A percentile compares a stretch with the other conserved stretches of the same genome.
Conservation (phyloP, 2,113 vertebrate genomes). For the Rhinoderma darwinii region DNA sequence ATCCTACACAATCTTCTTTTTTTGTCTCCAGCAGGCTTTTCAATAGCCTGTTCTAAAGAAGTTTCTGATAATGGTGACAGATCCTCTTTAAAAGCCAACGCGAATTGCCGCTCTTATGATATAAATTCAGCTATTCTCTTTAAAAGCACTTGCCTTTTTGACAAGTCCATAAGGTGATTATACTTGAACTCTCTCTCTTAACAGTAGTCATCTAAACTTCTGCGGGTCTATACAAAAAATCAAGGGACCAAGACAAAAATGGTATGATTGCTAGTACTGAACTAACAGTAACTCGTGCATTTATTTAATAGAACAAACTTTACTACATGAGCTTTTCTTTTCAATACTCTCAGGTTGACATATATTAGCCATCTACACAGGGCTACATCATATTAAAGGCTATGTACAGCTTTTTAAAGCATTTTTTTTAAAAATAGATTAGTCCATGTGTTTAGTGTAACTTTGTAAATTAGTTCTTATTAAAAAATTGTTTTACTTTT, state of each 20-base stretch:
- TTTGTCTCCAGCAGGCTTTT: background rate
- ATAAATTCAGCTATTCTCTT: background rate
- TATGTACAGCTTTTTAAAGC: no score
- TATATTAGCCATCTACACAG: no score
- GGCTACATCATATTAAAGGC: no score
- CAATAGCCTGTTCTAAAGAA: background rate
- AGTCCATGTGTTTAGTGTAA: no score
- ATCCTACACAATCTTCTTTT: background rate
- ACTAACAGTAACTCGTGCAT: background rate
- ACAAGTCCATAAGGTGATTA: background rate
- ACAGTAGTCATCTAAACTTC: background rate
- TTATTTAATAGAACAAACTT: background rate
- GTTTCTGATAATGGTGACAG: background rate
- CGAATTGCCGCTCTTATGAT: background rate
- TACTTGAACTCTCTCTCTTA: background rate
- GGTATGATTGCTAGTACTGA: background rate
- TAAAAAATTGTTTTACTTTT: no score
- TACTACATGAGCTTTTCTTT: background rate
- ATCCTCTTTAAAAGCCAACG: background rate
- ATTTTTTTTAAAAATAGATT: no score
- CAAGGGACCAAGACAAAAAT: background rate
- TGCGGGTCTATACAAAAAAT: background rate
- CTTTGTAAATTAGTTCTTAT: no score
- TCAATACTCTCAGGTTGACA: no score
- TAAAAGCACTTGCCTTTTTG: background rate